Base-by-base conservation (phyloP, 2,888 invertebrate species). In the Aleiodes leptofemur region DNA sequence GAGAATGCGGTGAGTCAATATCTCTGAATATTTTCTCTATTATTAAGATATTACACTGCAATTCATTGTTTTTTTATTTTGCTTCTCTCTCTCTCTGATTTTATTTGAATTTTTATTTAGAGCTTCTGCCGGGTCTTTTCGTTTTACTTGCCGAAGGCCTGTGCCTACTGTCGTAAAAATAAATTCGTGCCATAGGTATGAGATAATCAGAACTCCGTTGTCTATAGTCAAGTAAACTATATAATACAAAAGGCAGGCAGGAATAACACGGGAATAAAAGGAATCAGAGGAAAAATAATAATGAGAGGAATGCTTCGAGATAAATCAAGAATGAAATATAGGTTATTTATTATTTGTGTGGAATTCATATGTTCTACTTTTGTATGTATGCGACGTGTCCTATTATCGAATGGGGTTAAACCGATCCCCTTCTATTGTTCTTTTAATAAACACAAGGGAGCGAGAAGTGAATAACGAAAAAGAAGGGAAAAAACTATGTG, bases 1-100 rank as follows among this genome's bases (percentile, higher is more conserved):
- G 48, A 73, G 77, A 77, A 83, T 82, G 83, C 76, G 81, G 83
- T 81, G 57, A 83, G 83, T 80, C 23, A 48, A 38, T 43, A 34
- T 34, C 1, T 61, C 4, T 6, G 6, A 43, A 6, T 7, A 56
- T 72, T 70, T 61, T 56, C 53, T 59, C 57, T 31, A 38, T n/a
- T 14, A 13, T 29, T 71, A 2, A 2, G 57, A 57, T 50, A 51
- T 57, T 51, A n/a, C 0, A 55, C 9, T 16, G 57, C 23, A 56
- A 7, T 14, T 31, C n/a, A 53, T 69, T 53, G 13, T 11, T 31
- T 55, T 16, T 51, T 59, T 69, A 53, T 14, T 43, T 34, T 34
- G 34, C 38, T 48, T 73, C 9, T 70, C 43, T 59, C 31, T 59
- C 23, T 69, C 53, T 57, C 53, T 70, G 48, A 29, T 64, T 71